These are phyloP conservation scores for Chaetops frenatus DNA, from an alignment of 2,113 vertebrate genomes.

Conservation along the genomic window DNA sequence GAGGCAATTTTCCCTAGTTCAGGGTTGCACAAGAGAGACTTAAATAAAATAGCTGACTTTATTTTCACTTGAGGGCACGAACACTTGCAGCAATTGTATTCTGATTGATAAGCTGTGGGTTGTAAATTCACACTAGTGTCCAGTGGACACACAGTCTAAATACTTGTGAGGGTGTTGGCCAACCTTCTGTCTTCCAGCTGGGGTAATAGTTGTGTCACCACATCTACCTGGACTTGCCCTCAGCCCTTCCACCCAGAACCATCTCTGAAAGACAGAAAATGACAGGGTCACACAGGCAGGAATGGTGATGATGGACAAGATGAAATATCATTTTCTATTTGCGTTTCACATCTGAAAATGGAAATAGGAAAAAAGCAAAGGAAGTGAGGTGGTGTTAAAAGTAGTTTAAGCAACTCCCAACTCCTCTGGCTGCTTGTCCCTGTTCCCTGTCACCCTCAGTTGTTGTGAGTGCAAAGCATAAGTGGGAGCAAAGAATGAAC, in stretches of 20 bases:
- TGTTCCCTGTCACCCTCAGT: neutral
- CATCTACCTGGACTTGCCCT: neutral
- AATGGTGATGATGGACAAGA: neutral
- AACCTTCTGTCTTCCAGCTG: neutral
- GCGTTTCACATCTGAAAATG: neutral
- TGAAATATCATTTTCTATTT: neutral
- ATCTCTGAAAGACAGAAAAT: neutral
- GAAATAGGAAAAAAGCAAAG: neutral
- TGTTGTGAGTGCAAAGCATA: neutral
- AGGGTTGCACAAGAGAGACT: neutral
- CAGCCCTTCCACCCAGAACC: neutral
- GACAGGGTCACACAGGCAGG: rapidly evolving
- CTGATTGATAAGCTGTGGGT: neutral
- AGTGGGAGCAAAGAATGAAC: neutral
- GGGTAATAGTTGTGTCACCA: neutral
- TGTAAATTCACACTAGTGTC: neutral
- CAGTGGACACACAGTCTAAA: neutral
- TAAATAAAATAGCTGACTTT: neutral
- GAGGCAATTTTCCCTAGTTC: neutral
- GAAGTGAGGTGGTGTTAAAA: neutral
- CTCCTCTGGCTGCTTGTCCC: neutral
- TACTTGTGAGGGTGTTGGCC: neutral
- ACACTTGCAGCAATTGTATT: neutral
- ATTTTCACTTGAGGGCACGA: neutral
- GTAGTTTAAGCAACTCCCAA: neutral